Percentiles rank a stretch among this genome's conserved stretches.
These are phyloP conservation scores for Leptogaster cylindrica DNA, from an alignment of 2,888 invertebrate genomes.

Conservation along the genomic window DNA sequence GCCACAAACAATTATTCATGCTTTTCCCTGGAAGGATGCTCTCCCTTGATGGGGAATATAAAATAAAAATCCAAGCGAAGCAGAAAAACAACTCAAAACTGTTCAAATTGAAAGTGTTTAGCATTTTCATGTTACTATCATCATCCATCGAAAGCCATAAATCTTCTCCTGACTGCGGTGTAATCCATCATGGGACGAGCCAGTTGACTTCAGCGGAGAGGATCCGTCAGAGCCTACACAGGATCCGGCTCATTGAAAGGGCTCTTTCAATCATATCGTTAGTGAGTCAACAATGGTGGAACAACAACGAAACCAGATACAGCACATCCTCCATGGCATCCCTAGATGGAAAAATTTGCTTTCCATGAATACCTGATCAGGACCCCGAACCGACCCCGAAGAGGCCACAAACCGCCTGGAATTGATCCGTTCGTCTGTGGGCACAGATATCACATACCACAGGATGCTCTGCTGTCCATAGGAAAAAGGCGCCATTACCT, in stretches of 20 bases:
- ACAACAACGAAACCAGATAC: conserved; percentile 13
- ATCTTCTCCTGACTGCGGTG: conserved; percentile 19
- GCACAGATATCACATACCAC: not conserved
- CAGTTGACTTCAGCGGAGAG: conserved; percentile 10
- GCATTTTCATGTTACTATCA: conserved; percentile 33
- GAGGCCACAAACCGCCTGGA: conserved; percentile 15
- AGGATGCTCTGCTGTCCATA: not conserved
- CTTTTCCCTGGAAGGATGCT: conserved; percentile 1
- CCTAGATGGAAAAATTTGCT: conserved; percentile 21
- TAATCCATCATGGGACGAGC: conserved; percentile 30
- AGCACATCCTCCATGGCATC: conserved; percentile 5
- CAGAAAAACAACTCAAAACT: too few species aligned
- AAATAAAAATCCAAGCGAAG: not conserved
- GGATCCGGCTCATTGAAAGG: conserved; percentile 13
- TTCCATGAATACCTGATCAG: conserved; percentile 25
- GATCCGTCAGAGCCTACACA: not conserved
- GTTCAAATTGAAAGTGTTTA: conserved; percentile 38
- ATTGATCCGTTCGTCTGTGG: conserved; percentile 30
- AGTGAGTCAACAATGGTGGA: too few species aligned
- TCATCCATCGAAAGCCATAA: conserved; percentile 23
- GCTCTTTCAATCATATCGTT: conserved; percentile 26
- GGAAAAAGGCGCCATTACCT: not conserved
- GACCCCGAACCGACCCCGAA: not conserved
- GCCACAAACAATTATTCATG: conserved; percentile 33
- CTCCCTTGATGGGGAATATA: not conserved